phyloP scores from a whole-genome alignment of 2,888 invertebrate species.

The Polydrusus pterygomalis region DNA sequence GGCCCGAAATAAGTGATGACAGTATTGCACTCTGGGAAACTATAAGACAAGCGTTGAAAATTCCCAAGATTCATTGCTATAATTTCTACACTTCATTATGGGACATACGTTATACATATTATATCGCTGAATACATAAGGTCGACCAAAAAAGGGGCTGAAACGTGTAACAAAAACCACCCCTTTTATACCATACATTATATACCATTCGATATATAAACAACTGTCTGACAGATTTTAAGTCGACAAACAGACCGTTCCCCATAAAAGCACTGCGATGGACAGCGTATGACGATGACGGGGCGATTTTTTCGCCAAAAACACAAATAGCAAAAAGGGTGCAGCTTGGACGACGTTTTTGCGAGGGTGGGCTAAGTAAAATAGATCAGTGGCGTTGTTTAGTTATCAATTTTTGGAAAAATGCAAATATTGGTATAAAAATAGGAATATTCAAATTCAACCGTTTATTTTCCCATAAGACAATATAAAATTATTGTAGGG shows the following conservation, averaged over 20 bases:
- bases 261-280: constrained; percentile 45
- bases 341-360: constrained; percentile 36
- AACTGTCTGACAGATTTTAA: constrained; percentile 46
- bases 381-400: constrained; percentile 29
- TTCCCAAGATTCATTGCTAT: too few relatives aligned
- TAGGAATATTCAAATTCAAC: too few relatives aligned
- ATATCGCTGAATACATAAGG: constrained; percentile 7
- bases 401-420: background rate
- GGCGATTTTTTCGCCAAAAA: constrained; percentile 43
- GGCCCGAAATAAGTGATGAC: too few relatives aligned
- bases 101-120: background rate
- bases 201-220: constrained; percentile 39
- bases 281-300: constrained; percentile 19
- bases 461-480: too few relatives aligned
- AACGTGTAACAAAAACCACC: constrained; percentile 31
- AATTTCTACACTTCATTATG: too few relatives aligned
- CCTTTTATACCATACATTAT: constrained; percentile 34
- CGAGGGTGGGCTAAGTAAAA: constrained; percentile 26
- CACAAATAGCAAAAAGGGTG: constrained; percentile 48
- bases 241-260: constrained; percentile 40
- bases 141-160: constrained; percentile 14
- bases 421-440: too few relatives aligned
- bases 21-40: too few relatives aligned
- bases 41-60: too few relatives aligned
- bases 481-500: too few relatives aligned